phyloP scores from a whole-genome alignment of 2,888 invertebrate genomes.

The Phymatocera aterrima region DNA sequence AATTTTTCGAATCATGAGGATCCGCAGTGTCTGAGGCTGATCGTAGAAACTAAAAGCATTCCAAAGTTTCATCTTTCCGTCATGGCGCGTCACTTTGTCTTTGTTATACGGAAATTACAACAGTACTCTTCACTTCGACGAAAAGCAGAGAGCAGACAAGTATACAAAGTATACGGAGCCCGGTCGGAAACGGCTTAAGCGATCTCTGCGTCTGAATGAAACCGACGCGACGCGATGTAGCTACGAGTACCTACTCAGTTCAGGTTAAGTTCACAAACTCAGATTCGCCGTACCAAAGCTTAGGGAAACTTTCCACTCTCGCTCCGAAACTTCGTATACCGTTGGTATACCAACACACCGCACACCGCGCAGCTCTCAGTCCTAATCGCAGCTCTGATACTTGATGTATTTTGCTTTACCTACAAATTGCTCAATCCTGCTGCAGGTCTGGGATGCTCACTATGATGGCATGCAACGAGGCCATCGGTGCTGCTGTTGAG shows the following conservation, averaged over 20 bases:
- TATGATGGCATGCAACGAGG: constrained; percentile 81
- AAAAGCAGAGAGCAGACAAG: not conserved
- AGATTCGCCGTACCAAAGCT: constrained; percentile 15
- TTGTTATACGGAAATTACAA: constrained; percentile 27
- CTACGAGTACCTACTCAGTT: constrained; percentile 23
- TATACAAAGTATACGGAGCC: no score
- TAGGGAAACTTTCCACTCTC: constrained; percentile 19
- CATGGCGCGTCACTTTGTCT: not conserved
- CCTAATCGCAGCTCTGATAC: not conserved
- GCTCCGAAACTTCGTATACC: no score
- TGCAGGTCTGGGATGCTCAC: constrained; percentile 78
- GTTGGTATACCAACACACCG: not conserved
- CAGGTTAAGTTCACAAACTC: constrained; percentile 5
- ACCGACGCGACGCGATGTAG: no score
- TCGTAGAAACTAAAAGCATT: not conserved
- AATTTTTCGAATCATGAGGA: not conserved
- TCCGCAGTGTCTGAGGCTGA: not conserved
- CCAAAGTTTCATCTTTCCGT: not conserved
- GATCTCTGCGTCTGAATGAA: constrained; percentile 20
- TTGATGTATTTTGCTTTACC: not conserved
- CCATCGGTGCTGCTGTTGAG: constrained; percentile 77
- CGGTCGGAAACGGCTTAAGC: constrained; percentile 28
- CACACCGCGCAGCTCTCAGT: not conserved
- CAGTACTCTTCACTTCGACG: not conserved
- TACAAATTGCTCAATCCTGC: constrained; percentile 62